Conservation (phyloP, 1,140 invertebrate genomes). For the Pseudobourletiella spinata region DNA sequence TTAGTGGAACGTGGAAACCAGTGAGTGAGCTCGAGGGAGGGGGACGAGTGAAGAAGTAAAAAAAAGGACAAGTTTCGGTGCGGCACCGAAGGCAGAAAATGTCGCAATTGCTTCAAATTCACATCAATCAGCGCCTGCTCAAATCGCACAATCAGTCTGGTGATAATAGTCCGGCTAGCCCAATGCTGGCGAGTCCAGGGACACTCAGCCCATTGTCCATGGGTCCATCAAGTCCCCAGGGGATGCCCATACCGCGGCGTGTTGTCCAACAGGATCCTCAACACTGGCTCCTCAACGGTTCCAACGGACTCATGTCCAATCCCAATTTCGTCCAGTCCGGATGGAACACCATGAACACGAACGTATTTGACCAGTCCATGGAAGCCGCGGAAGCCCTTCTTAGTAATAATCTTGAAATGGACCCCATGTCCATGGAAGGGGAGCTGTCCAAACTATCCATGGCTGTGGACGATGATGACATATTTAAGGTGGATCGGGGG, state of each 20-base stretch:
- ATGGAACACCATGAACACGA: conserved; percentile 10
- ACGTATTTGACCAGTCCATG: conserved; percentile 14
- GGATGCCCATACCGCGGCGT: conserved; percentile 33
- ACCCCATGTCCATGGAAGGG: conserved; percentile 31
- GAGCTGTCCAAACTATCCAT: conserved; percentile 36
- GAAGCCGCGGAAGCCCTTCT: conserved; percentile 13
- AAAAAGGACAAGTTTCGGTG: too few relatives aligned
- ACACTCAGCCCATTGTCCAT: conserved; percentile 29
- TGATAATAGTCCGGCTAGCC: conserved; percentile 28
- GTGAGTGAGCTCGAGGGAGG: too few relatives aligned
- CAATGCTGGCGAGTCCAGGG: conserved; percentile 25
- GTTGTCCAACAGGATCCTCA: conserved; percentile 5
- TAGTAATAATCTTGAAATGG: conserved; percentile 15
- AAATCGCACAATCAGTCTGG: conserved; percentile 26
- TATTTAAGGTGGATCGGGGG: conserved; percentile 78
- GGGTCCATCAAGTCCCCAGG: conserved; percentile 33
- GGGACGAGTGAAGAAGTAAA: too few relatives aligned
- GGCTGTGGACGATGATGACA: conserved; percentile 69
- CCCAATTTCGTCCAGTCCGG: conserved; percentile 1
- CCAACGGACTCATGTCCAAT: conserved; percentile 1
- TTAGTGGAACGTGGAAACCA: too few relatives aligned
- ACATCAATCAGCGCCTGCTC: conserved; percentile 27
- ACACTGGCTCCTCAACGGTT: conserved; percentile 33
- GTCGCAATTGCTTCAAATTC: conserved; percentile 35
- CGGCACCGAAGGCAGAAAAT: too few relatives aligned